Evolutionary conservation across 2,888 invertebrate species (phyloP), one percentile per base, ranked within the genome.

Genomic region (Andrena camellia): DNA sequence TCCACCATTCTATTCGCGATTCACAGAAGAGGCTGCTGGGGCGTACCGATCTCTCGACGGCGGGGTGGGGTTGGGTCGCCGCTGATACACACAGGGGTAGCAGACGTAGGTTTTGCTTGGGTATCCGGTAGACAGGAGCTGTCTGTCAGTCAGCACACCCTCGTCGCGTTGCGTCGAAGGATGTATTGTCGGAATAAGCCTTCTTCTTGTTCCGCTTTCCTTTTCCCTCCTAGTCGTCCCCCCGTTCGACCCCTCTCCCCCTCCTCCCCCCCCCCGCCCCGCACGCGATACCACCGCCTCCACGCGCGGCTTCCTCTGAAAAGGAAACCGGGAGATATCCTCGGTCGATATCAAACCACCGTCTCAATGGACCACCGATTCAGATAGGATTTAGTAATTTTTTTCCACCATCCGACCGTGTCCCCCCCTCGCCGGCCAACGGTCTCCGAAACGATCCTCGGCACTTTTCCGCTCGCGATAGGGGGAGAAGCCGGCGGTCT

Each of bases 161-260:
- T 84, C 80, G 57, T 23, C 57, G 86, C 82, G 84, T 86, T 87
- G 81, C 86, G 86, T 84, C 90, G 86, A 81, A 89, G 89, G 87
- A 89, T 91, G 91, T 91, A 92, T 92, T 92, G 91, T 91, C 89
- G 88, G 91, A 87, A 90, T 92, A 91, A 92, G 89, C 89, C 88
- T 83, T 88, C 86, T 87, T 79, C 78, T 84, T 76, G 76, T 78
- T 85, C 85, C 67, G 67, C 50, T 80, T 68, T 76, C 69, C 77
- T 68, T 68, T 64, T 69, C 69, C 67, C 75, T 78, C 72, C 33
- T 4, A 17, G 42, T 5, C 13, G 4, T 0, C 10, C 0, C 42
- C 73, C 60, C 64, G 17, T 82, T 73, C 63, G 17, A 6, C 63
- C 73, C 71, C 78, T 66, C 62, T 31, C 68, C 17, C 1, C 31